Evolutionary conservation across 1,140 invertebrate genomes (phyloP).

Genomic region (Rhagoletis zephyria): DNA sequence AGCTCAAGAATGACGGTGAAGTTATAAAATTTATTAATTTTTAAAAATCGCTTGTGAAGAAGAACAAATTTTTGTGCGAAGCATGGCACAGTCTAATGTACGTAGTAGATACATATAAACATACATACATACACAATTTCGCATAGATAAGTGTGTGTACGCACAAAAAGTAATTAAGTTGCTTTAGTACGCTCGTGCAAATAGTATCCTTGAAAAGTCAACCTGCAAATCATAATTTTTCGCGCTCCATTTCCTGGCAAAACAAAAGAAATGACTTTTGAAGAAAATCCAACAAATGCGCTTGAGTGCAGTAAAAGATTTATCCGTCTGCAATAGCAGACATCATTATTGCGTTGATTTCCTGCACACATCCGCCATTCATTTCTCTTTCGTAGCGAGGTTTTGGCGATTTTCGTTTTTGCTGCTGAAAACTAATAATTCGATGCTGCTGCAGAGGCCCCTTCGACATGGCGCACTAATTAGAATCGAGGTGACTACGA

Average conservation of each 20-base stretch:
- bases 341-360: slow-evolving; percentile 42
- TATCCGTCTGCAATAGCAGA: slow-evolving; percentile 45
- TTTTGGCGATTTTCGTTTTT: neutral
- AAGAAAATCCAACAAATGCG: slow-evolving; percentile 7
- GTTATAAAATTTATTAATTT: no score
- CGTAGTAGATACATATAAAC: no score
- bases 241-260: slow-evolving; percentile 18
- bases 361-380: neutral
- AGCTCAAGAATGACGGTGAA: no score
- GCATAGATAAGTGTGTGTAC: neutral
- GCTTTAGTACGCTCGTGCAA: neutral
- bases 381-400: neutral
- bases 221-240: slow-evolving; percentile 46
- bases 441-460: neutral
- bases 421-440: slow-evolving; percentile 44
- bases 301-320: neutral
- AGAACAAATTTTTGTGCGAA: no score
- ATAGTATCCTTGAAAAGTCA: slow-evolving; percentile 38
- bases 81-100: no score
- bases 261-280: neutral
- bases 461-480: slow-evolving; percentile 28
- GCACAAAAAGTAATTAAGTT: slow-evolving; percentile 27
- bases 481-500: slow-evolving; percentile 43
- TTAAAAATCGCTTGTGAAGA: no score
- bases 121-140: no score